phyloP scores from a whole-genome alignment of 2,113 vertebrate genomes.

The Oriolus oriolus region DNA sequence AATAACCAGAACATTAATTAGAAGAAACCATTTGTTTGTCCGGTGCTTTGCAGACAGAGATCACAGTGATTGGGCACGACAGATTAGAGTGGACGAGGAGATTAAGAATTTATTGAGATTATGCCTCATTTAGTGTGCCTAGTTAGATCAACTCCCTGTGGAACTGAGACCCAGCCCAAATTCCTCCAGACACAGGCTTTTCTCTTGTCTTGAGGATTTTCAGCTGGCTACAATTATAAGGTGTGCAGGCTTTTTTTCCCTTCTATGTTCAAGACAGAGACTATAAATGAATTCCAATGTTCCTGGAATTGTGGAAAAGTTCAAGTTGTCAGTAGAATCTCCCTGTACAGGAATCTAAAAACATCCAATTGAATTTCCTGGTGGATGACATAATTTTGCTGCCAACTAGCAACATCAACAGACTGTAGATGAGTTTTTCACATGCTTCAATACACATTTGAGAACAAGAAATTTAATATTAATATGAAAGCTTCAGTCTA shows the following conservation, averaged over 20 bases:
- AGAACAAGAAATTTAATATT: neutral
- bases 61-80: neutral
- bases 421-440: slow-evolving; percentile 1
- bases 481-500: neutral
- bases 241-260: neutral
- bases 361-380: neutral
- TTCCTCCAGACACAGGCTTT: neutral
- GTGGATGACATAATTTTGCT: neutral
- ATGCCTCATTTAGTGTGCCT: neutral
- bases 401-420: neutral
- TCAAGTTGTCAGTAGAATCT: neutral
- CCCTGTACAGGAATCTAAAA: neutral
- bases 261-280: neutral
- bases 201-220: neutral
- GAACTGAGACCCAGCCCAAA: neutral
- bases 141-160: neutral
- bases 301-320: neutral
- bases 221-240: neutral
- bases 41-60: neutral
- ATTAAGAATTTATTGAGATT: slow-evolving; percentile 9
- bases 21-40: neutral
- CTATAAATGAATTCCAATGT: neutral
- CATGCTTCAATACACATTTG: neutral
- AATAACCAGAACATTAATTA: slow-evolving; percentile 9
- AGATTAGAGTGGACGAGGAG: neutral